Evolutionary conservation across 1,140 invertebrate genomes (phyloP), one percentile per base, ranked within the genome.

Genomic region (Caligus rogercresseyi): DNA sequence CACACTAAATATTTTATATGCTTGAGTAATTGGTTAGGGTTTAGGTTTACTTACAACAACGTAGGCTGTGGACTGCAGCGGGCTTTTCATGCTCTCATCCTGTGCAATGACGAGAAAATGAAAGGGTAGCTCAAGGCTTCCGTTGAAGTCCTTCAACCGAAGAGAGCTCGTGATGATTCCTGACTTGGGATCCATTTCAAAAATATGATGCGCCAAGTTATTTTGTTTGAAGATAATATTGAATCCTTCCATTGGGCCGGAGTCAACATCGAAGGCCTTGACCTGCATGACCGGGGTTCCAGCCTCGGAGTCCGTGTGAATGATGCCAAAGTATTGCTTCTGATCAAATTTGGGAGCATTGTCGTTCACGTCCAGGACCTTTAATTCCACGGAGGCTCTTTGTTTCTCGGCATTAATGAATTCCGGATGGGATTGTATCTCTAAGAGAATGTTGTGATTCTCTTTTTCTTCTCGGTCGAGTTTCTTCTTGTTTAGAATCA

Each of bases 291-390:
- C 88, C 68, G 86, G 80, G 1, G 84, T 83, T 11, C 89, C 89
- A 74, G 91, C 93, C 71, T 89, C 83, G 1, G 87, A 87, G 64
- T 86, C 88, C 1, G 89, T 92, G 13, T 89, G 92, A 0, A 96
- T 83, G 0, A 91, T 91, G 0, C 90, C 89, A 0, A 89, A 93
- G 68, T 94, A 92, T 62, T 90, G 69, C 16, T 68, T 66, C 20
- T 70, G 69, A 3, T 67, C 67, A 65, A 79, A 78, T 58, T 68
- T 69, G 4, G 77, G 76, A 21, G 86, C 74, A 73, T 95, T 93
- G 68, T 97, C 92, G 72, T 97, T 96, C 0, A 93, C 80, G 70
- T 96, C 92, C 18, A 79, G 75, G 0, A 94, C 82, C 53, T 76
- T 77, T 0, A 93, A 75, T 3, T 80, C 71, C 0, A 93, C 80